phyloP scores from a whole-genome alignment of 2,113 vertebrate species.

The Cyrtonyx montezumae region DNA sequence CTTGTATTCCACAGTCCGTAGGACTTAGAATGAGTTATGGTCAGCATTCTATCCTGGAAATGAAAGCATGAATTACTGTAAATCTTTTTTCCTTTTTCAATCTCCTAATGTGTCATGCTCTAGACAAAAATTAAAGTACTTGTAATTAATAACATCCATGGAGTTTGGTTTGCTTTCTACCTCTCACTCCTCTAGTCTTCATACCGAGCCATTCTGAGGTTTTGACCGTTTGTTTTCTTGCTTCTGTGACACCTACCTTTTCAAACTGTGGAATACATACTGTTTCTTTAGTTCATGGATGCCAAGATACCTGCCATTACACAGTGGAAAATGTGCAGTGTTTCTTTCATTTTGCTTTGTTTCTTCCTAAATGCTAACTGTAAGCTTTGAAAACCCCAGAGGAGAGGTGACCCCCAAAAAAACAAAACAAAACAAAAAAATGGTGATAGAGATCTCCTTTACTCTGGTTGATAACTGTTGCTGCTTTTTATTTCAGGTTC shows the following conservation, averaged over 20 bases:
- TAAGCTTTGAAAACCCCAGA: background rate
- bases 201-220: background rate
- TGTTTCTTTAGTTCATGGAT: background rate
- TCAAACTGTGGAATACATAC: background rate
- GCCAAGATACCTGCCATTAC: background rate
- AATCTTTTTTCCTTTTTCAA: background rate
- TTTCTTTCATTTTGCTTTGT: background rate
- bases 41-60: background rate
- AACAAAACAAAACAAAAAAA: background rate
- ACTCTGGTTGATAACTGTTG: background rate
- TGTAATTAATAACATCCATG: background rate
- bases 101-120: background rate
- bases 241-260: background rate
- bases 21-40: background rate
- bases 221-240: background rate
- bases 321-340: background rate
- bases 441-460: background rate
- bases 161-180: background rate
- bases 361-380: background rate
- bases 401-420: background rate
- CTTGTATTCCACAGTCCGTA: background rate
- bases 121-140: background rate
- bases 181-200: background rate
- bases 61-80: background rate
- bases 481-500: slow-evolving; percentile 79